Evolutionary conservation across 2,888 invertebrate genomes (phyloP).

Genomic region (Polydrusus cervinus): DNA sequence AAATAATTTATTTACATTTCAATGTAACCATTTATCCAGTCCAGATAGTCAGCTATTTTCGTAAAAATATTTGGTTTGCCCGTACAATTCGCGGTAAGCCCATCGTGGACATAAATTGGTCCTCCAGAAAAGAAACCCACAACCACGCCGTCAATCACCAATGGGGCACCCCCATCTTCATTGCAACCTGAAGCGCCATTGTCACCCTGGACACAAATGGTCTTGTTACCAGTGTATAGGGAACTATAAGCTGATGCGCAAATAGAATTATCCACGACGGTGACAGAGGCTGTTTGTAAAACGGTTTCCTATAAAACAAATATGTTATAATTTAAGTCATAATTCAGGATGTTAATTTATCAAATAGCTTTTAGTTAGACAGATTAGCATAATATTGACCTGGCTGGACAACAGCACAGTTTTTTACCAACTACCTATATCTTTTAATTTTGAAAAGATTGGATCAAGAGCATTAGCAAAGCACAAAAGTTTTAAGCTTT

Average conservation of each 20-base stretch:
- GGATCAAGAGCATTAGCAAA: no score
- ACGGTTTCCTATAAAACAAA: slow-evolving; percentile 3
- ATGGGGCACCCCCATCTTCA: slow-evolving; percentile 5
- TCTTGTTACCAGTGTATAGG: not conserved
- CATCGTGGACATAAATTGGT: not conserved
- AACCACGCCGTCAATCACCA: slow-evolving; percentile 4
- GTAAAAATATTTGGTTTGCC: slow-evolving; percentile 1
- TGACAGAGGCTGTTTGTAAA: not conserved
- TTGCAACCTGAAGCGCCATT: slow-evolving; percentile 9
- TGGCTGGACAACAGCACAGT: no score
- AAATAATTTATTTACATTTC: not conserved
- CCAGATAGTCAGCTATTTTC: not conserved
- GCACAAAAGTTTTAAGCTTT: no score
- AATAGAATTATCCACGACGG: not conserved
- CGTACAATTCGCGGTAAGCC: not conserved
- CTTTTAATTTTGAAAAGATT: no score
- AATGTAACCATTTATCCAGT: not conserved
- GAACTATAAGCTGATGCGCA: not conserved
- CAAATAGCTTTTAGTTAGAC: no score
- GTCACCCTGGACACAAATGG: not conserved
- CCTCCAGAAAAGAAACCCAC: slow-evolving; percentile 4
- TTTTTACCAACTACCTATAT: no score
- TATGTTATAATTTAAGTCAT: not conserved
- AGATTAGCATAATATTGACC: no score
- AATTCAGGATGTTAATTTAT: not conserved